These are phyloP conservation scores for Mechanitis messenoides DNA, from an alignment of 2,888 invertebrate genomes.

Conservation along the genomic window DNA sequence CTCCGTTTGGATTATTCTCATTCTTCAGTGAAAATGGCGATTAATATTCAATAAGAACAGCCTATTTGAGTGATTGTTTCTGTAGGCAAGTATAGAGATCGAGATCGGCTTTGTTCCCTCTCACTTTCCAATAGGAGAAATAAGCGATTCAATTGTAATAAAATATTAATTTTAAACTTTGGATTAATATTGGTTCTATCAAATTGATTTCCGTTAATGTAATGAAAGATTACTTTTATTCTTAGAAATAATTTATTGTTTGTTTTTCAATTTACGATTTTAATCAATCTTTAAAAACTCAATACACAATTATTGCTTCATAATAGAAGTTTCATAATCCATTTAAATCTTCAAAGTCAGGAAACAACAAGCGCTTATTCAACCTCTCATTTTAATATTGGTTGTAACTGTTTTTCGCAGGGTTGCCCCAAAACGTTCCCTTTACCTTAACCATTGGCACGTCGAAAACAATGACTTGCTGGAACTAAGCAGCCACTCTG, in stretches of 20 bases:
- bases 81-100: constrained; percentile 45
- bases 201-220: constrained; percentile 25
- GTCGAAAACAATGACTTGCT: constrained; percentile 73
- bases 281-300: background rate
- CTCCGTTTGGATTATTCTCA: constrained; percentile 67
- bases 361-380: constrained; percentile 1
- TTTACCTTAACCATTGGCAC: constrained; percentile 49
- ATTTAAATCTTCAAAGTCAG: constrained; percentile 6
- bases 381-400: constrained; percentile 5
- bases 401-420: constrained; percentile 56
- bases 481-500: constrained; percentile 71
- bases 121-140: constrained; percentile 49
- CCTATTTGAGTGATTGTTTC: constrained; percentile 74
- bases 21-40: constrained; percentile 71
- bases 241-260: constrained; percentile 11
- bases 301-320: background rate
- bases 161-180: constrained; percentile 48
- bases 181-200: constrained; percentile 32
- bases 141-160: constrained; percentile 54
- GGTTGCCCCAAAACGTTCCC: constrained; percentile 64
- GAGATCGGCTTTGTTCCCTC: constrained; percentile 50
- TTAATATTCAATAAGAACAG: constrained; percentile 76
- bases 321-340: constrained; percentile 4
- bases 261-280: background rate
- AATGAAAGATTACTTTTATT: constrained; percentile 21